phyloP scores from a whole-genome alignment of 1,140 invertebrate genomes.

The Platyscapa corneri region DNA sequence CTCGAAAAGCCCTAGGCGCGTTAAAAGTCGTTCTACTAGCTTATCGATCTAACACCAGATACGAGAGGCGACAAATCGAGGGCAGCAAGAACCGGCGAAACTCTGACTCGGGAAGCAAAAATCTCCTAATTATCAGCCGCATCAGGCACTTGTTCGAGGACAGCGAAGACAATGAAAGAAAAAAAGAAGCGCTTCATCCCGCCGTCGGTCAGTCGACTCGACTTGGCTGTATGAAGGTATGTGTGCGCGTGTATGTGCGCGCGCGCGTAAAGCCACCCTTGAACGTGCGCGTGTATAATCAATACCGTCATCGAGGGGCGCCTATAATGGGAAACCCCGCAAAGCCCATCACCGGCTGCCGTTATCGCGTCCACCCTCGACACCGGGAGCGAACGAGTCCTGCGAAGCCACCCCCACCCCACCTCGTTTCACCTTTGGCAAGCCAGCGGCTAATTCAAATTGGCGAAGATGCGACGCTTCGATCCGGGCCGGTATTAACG shows the following conservation, averaged over 20 bases:
- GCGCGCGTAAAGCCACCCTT: too few species aligned
- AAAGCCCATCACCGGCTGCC: conserved; percentile 34
- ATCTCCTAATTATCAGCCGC: neutral
- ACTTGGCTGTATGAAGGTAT: neutral
- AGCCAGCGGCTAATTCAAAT: neutral
- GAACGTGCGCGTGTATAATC: conserved; percentile 65
- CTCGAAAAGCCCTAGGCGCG: too few species aligned
- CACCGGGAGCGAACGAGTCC: neutral
- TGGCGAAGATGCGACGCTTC: neutral
- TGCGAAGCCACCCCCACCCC: neutral
- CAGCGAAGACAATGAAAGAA: neutral
- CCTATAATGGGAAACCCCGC: conserved; percentile 65
- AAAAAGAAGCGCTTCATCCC: neutral
- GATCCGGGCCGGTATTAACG: neutral
- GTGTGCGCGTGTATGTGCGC: neutral
- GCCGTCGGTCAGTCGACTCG: neutral
- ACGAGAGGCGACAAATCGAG: neutral
- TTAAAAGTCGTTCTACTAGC: too few species aligned
- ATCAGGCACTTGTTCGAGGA: neutral
- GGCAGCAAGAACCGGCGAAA: neutral
- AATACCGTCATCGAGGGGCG: conserved; percentile 62
- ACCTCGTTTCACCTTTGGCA: neutral
- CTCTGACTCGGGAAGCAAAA: neutral
- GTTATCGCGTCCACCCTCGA: neutral
- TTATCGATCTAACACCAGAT: too few species aligned